These are phyloP conservation scores for Bucco capensis DNA, from an alignment of 2,113 vertebrate genomes.

Conservation along the genomic window DNA sequence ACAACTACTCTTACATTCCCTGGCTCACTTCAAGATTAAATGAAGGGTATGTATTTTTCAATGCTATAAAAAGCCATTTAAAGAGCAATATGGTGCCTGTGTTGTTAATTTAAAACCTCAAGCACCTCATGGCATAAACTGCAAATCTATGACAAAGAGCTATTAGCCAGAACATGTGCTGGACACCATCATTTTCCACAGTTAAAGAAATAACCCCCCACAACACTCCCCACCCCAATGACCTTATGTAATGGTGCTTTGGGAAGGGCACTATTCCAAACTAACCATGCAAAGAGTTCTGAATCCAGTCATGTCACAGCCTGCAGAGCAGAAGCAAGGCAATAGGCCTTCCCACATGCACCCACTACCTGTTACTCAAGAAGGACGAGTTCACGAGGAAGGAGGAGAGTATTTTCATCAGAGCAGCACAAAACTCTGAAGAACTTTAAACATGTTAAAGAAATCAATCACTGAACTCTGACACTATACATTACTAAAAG, in stretches of 20 bases:
- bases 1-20: not conserved
- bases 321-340: constrained; percentile 10
- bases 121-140: not conserved
- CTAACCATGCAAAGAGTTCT: constrained; percentile 1
- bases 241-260: not conserved
- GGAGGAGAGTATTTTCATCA: constrained; percentile 32
- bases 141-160: not conserved
- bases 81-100: not conserved
- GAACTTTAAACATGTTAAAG: constrained; percentile 5
- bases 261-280: constrained; percentile 22
- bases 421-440: constrained; percentile 17
- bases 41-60: not conserved
- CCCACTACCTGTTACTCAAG: constrained; percentile 48
- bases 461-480: constrained; percentile 10
- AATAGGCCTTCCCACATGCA: constrained; percentile 10
- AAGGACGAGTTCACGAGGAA: constrained; percentile 25
- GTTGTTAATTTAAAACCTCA: not conserved
- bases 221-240: not conserved
- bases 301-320: constrained; percentile 19
- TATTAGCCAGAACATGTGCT: not conserved
- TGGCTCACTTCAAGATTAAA: constrained; percentile 46
- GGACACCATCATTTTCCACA: not conserved
- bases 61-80: not conserved
- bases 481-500: not conserved
- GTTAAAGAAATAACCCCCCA: not conserved